Percentiles rank a stretch among this genome's conserved stretches.
Evolutionary conservation across 2,113 vertebrate species (phyloP).

Genomic region (Pungitius pungitius): DNA sequence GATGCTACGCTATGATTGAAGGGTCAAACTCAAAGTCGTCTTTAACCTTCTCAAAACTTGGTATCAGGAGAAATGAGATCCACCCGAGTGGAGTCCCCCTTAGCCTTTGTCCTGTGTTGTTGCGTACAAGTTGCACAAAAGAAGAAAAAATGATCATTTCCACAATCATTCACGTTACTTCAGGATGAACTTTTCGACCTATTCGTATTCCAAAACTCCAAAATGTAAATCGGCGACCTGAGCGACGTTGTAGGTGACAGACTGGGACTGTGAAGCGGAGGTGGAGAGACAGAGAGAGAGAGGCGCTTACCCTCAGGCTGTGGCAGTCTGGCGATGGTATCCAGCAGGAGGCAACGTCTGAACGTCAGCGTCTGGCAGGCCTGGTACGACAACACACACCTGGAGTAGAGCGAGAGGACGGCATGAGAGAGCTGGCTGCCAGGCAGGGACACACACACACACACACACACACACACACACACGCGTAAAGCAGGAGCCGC

Average conservation of each 20-base stretch:
- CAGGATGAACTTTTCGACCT: conserved; percentile 9
- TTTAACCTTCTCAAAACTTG: not conserved
- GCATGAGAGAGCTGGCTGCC: conserved; percentile 55
- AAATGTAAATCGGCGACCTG: conserved; percentile 32
- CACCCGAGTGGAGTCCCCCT: not conserved
- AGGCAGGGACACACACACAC: conserved; percentile 28
- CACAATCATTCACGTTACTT: conserved; percentile 4
- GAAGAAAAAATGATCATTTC: conserved; percentile 21
- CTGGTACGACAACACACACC: conserved; percentile 95
- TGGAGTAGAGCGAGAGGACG: conserved; percentile 72
- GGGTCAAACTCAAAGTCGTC: too few species aligned
- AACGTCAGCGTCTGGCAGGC: conserved; percentile 94
- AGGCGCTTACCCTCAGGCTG: conserved; percentile 88
- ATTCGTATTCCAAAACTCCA: conserved; percentile 5
- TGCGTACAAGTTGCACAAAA: not conserved
- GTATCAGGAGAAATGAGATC: not conserved
- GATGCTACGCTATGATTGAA: too few species aligned
- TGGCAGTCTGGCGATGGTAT: conserved; percentile 91
- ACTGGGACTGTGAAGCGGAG: conserved; percentile 42
- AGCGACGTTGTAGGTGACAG: conserved; percentile 66
- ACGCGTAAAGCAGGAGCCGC: conserved; percentile 46
- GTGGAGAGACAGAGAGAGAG: conserved; percentile 61
- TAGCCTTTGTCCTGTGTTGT: not conserved
- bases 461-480: conserved; percentile 8
- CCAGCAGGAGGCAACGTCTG: conserved; percentile 92